Evolutionary conservation across 2,888 invertebrate genomes (phyloP).

Genomic region (Abrostola triplasia): DNA sequence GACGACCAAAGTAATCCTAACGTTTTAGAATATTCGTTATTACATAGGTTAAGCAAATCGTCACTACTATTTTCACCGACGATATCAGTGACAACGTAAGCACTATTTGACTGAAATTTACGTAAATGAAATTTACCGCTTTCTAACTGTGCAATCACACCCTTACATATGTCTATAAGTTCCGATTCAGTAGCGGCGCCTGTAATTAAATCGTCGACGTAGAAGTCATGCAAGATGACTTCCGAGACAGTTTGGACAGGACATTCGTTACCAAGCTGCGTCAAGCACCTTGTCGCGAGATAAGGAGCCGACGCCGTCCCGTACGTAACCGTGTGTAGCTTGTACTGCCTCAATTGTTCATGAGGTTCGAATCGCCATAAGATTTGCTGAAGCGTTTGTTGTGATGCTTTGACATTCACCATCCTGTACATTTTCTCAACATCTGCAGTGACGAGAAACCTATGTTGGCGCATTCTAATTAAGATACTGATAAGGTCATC

Average conservation of each 20-base stretch:
- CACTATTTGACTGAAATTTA: neutral
- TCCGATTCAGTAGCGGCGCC: neutral
- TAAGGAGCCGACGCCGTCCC: too few species aligned
- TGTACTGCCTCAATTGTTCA: conserved; percentile 20
- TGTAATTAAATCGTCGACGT: neutral
- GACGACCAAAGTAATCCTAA: neutral
- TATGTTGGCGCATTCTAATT: conserved; percentile 8
- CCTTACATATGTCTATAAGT: neutral
- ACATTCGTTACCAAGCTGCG: conserved; percentile 8
- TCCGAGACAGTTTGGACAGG: conserved; percentile 3
- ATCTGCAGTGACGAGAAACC: neutral
- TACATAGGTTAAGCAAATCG: neutral
- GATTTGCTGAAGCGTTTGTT: conserved; percentile 23
- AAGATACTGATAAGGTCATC: too few species aligned
- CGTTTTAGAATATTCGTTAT: neutral
- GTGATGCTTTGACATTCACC: conserved; percentile 8
- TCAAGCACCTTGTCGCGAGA: too few species aligned
- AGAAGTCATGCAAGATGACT: conserved; percentile 6
- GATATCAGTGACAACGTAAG: neutral
- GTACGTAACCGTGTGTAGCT: too few species aligned
- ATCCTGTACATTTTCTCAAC: conserved; percentile 2
- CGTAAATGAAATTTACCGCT: neutral
- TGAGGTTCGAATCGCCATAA: conserved; percentile 47
- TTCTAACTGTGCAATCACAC: neutral
- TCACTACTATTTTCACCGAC: neutral